Percentiles rank a stretch among this genome's conserved stretches.
Evolutionary conservation across 2,797 vertebrate species (phyloP).

Genomic region (Spea hammondii): DNA sequence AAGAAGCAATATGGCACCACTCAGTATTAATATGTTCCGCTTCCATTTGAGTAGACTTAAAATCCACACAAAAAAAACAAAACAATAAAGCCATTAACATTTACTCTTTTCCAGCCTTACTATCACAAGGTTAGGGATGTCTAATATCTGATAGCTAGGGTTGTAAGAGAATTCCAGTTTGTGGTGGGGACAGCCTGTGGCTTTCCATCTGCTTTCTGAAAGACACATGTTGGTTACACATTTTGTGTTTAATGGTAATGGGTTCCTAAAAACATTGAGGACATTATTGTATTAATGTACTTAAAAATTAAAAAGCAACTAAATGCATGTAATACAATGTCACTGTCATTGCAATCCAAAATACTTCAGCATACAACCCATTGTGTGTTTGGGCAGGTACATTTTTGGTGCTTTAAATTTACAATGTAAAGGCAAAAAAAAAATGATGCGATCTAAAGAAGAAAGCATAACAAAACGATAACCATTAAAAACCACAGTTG

Average conservation of each 20-base stretch:
- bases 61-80: neutral
- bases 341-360: too few species aligned
- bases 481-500: constrained; percentile 21
- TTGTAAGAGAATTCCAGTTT: neutral
- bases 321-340: too few species aligned
- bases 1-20: too few species aligned
- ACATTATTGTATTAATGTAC: too few species aligned
- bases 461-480: constrained; percentile 22
- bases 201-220: neutral
- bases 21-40: too few species aligned
- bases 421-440: too few species aligned
- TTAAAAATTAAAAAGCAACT: too few species aligned
- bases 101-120: neutral
- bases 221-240: neutral
- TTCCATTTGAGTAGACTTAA: too few species aligned
- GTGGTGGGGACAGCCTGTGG: neutral
- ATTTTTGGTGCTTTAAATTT: neutral
- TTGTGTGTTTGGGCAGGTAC: neutral
- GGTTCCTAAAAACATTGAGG: too few species aligned
- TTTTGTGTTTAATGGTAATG: too few species aligned
- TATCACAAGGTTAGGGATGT: neutral
- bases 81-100: neutral
- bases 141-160: neutral
- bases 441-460: neutral
- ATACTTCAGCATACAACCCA: too few species aligned